Conservation (phyloP, 2,113 vertebrate genomes). For the Sciurus niger region DNA sequence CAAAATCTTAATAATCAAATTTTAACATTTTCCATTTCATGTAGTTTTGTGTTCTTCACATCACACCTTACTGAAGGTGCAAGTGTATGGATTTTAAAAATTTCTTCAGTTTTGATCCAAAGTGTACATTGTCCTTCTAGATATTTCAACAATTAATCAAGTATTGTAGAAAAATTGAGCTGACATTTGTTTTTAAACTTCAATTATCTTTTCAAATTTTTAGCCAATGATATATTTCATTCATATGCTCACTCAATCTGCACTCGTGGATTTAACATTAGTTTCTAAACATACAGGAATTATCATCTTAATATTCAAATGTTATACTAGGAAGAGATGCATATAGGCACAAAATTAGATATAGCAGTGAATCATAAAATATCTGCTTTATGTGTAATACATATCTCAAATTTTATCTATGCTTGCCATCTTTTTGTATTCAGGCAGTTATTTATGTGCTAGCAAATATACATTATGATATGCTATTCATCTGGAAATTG, state of each 20-base stretch:
- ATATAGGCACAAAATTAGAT: not conserved
- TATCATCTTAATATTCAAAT: constrained; percentile 24
- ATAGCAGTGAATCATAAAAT: constrained; percentile 36
- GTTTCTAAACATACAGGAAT: constrained; percentile 23
- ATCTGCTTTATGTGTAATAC: not conserved
- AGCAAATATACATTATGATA: constrained; percentile 77
- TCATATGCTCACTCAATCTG: not conserved
- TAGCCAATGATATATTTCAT: constrained; percentile 29
- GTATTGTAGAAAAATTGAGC: not conserved
- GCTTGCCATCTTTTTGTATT: constrained; percentile 44
- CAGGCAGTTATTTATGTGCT: constrained; percentile 75
- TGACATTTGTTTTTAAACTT: constrained; percentile 37
- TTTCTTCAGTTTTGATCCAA: not conserved
- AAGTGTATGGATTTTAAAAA: not conserved
- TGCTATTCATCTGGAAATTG: constrained; percentile 68
- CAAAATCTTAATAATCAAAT: not conserved
- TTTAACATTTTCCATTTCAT: not conserved
- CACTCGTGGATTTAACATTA: not conserved
- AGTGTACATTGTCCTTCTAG: not conserved
- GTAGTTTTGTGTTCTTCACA: not conserved
- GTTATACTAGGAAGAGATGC: not conserved
- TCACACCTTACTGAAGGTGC: fast-evolving
- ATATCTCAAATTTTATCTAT: constrained; percentile 36
- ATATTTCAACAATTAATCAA: constrained; percentile 27
- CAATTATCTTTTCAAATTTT: constrained; percentile 61